Conservation (phyloP, 2,888 invertebrate genomes). For the Maniola hyperantus region DNA sequence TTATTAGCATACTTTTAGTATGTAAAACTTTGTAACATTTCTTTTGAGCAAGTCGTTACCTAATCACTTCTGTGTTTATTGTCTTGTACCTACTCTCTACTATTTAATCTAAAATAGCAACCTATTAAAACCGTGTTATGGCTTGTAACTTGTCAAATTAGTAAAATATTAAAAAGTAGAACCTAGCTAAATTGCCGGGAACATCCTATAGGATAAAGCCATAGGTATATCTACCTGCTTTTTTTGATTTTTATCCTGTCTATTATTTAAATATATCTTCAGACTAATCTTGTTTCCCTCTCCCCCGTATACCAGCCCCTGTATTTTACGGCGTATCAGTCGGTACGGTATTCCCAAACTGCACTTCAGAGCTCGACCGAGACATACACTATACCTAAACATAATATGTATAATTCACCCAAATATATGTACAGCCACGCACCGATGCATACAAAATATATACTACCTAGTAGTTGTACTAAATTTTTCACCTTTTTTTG, state of each 20-base stretch:
- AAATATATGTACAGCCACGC: constrained; percentile 27
- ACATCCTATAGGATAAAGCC: too few species aligned
- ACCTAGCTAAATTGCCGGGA: too few species aligned
- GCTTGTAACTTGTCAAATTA: too few species aligned
- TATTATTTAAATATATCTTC: constrained; percentile 4
- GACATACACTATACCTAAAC: constrained; percentile 54
- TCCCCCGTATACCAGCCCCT: constrained; percentile 49
- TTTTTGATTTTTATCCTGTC: neutral
- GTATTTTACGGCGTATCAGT: constrained; percentile 79
- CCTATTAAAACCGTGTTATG: too few species aligned
- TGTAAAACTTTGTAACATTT: too few species aligned
- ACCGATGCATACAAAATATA: constrained; percentile 37
- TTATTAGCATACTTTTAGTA: too few species aligned
- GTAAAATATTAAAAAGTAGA: too few species aligned
- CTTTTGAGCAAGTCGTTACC: too few species aligned
- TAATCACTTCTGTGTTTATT: too few species aligned
- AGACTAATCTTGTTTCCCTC: constrained; percentile 32
- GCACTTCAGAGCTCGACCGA: constrained; percentile 75
- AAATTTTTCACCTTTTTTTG: constrained; percentile 26
- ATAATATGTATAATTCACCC: constrained; percentile 32
- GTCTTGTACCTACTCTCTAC: too few species aligned
- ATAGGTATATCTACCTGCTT: too few species aligned
- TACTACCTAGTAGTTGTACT: constrained; percentile 28
- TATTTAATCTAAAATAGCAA: too few species aligned
- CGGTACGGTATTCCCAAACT: constrained; percentile 82